Base-by-base conservation (phyloP, 1,140 invertebrate genomes). In the Luehdorfia chinensis region DNA sequence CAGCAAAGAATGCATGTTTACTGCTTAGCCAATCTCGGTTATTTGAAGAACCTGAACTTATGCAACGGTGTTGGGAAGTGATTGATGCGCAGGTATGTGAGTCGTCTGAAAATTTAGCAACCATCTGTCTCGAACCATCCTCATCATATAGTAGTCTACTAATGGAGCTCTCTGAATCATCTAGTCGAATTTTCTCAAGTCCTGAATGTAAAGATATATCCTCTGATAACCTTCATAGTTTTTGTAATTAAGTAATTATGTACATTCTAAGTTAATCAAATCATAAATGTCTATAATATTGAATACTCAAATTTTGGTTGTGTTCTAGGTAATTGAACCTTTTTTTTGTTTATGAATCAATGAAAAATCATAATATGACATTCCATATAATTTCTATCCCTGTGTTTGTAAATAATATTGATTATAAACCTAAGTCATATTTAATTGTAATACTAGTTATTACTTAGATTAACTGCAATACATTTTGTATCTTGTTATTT, bases 51-150 rank as follows among this genome's bases (percentile, higher is more conserved):
- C 94, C 94, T 31, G 95, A 96, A 74, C 87, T 97, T 41, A 96
- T 97, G 95, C 94, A 96, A 77, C 88, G 95, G 65, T 97, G 95
- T 86, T 97, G 95, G 95, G 95, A 97, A 89, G 96, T 98, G 28
- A 96, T 97, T 76, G 96, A 97, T 87, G 95, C 94, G 44, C 93
- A 94, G 92, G 93, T 94, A 86, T 84, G 83, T 84, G 78, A 80
- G 57, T 84, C 77, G 12, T 75, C 77, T 41, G 78, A 86, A 62
- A 79, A 84, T 52, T 65, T 84, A 52, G 59, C 73, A 6, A 75
- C 75, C 7, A 59, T 84, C 46, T 75, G 70, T 51, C 58, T 84
- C 37, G 75, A 84, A 55, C 66, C 55, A 50, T 86, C 83, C 19
- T 81, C 76, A 18, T 84, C 79, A 16, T 83, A 76, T 47, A 81